Evolutionary conservation across 2,113 vertebrate genomes (phyloP), one percentile per base, ranked within the genome.

Genomic region (Cromileptes altivelis): DNA sequence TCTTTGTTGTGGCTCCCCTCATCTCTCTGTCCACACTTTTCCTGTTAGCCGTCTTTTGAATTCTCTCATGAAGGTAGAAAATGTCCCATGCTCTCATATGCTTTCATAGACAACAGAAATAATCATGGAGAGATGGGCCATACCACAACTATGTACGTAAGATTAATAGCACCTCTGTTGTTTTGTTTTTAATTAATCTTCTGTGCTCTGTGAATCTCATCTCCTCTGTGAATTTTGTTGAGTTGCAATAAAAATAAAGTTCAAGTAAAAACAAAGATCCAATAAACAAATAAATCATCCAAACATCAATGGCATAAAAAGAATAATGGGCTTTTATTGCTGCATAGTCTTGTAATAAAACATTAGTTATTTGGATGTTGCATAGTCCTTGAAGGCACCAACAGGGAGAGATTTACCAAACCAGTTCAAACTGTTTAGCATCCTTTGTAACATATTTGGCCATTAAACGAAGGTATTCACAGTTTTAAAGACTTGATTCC

Each of bases 241-340:
- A 17, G n/a, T 45, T 19, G 25, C 63, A 81, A 75, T 80, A 80
- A 87, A 70, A 45, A 45, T 45, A 45, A 45, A 45, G 42, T 45
- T 45, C 42, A 45, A 45, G 42, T 45, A 72, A 61, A 50, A 71
- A 77, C 68, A 45, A 68, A 72, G 60, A 72, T 49, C 70, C 45
- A 53, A 45, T 30, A 70, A 57, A 86, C 52, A 86, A 75, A 87
- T 76, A 83, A 67, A 74, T 86, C 50, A 57, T 42, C 56, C 49
- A 74, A 78, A 75, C 47, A 53, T 53, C 47, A 61, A 80, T 55
- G 49, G 52, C 70, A 42, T 30, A 11, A 70, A 33, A 25, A 47
- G 33, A 65, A 65, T 65, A 53, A 82, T 60, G 30, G n/a, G 18
- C 17, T 79, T 83, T 87, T 62, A 83, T 80, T 15, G 60, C 14